A percentile compares a stretch with the other conserved stretches of the same genome.
These are phyloP conservation scores for Mirounga angustirostris DNA, from an alignment of 2,113 vertebrate genomes.

Conservation along the genomic window DNA sequence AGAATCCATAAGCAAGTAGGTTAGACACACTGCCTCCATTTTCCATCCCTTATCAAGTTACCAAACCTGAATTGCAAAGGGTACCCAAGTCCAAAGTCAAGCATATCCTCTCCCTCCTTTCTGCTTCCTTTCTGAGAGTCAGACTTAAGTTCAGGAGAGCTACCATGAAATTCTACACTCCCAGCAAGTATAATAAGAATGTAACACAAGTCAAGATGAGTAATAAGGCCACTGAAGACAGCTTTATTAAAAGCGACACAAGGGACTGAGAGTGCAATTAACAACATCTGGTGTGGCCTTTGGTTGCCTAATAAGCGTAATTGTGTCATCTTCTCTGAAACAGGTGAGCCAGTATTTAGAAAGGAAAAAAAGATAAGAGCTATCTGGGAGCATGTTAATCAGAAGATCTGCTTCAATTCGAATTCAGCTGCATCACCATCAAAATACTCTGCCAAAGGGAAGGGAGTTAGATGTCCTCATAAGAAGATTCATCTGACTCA, in stretches of 20 bases:
- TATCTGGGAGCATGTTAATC: background rate
- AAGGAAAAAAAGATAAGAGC: background rate
- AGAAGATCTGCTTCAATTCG: conserved; percentile 9
- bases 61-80: background rate
- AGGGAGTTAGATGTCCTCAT: background rate
- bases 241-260: conserved; percentile 35
- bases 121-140: conserved; percentile 15
- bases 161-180: background rate
- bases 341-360: background rate
- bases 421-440: background rate
- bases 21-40: background rate
- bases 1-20: background rate
- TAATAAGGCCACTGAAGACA: background rate
- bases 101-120: background rate
- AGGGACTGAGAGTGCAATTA: background rate
- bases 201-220: background rate
- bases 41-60: background rate
- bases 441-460: background rate
- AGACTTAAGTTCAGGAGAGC: background rate
- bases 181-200: conserved; percentile 27
- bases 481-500: background rate
- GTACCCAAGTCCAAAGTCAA: background rate
- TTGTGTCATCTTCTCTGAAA: conserved; percentile 15
- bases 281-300: background rate
- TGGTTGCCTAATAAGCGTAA: background rate